Evolutionary conservation across 1,140 invertebrate species (phyloP).

Genomic region (Hypothenemus hampei): DNA sequence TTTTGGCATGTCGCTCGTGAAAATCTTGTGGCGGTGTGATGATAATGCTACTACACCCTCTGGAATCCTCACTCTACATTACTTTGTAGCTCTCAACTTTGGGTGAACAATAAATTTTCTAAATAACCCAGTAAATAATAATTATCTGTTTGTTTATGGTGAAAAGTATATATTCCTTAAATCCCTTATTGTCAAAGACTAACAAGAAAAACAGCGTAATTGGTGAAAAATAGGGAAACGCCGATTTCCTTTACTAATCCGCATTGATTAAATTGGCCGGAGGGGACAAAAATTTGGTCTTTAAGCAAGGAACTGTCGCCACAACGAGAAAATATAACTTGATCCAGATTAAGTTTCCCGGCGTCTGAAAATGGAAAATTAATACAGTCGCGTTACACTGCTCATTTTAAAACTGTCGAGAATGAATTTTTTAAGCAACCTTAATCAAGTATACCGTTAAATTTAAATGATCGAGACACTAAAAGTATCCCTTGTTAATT

Average conservation of each 20-base stretch:
- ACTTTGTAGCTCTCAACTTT: too few species aligned
- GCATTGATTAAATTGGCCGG: conserved; percentile 24
- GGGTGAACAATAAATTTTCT: too few species aligned
- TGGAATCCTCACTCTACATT: too few species aligned
- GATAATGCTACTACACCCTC: too few species aligned
- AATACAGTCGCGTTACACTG: background rate
- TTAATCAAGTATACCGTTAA: too few species aligned
- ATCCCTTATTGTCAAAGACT: conserved; percentile 9
- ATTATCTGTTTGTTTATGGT: conserved; percentile 17
- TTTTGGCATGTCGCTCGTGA: too few species aligned
- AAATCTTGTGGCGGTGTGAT: too few species aligned
- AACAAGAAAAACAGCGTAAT: conserved; percentile 16
- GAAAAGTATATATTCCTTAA: conserved; percentile 16
- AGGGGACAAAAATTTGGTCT: conserved; percentile 19
- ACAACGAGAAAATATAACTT: background rate
- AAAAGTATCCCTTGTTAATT: too few species aligned
- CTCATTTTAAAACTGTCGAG: too few species aligned
- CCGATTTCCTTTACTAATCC: conserved; percentile 16
- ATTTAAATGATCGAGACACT: too few species aligned
- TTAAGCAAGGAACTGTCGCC: conserved; percentile 11
- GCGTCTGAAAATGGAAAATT: conserved; percentile 5
- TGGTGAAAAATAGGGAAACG: conserved; percentile 19
- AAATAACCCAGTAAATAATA: background rate
- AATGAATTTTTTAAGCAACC: too few species aligned
- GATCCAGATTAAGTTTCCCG: conserved; percentile 8